phyloP scores from a whole-genome alignment of 2,888 invertebrate genomes.

The Celastrina argiolus region DNA sequence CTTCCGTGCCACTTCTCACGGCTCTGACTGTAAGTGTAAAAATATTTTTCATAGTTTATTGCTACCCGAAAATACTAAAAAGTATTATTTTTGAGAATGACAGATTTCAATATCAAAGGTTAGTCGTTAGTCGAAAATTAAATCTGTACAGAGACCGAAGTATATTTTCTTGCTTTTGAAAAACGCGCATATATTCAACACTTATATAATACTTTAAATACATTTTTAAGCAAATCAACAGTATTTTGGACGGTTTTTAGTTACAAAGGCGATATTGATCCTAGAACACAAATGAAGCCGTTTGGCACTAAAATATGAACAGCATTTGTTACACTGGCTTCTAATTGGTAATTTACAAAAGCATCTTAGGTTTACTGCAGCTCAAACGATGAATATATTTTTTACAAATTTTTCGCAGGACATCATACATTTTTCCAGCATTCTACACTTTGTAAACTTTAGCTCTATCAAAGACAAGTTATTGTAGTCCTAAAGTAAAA shows the following conservation, averaged over 20 bases:
- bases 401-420: not conserved
- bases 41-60: too few species aligned
- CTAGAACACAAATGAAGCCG: constrained; percentile 21
- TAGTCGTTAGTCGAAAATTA: not conserved
- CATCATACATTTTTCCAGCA: not conserved
- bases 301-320: constrained; percentile 17
- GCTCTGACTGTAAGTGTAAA: too few species aligned
- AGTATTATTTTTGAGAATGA: not conserved
- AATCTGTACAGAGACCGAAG: not conserved
- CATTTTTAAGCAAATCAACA: constrained; percentile 46
- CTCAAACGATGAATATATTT: not conserved
- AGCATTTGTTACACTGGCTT: constrained; percentile 8
- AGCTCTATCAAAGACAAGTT: too few species aligned
- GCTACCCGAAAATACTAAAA: too few species aligned
- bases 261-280: constrained; percentile 38
- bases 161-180: not conserved
- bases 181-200: not conserved
- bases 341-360: constrained; percentile 17
- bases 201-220: not conserved
- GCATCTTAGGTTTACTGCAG: not conserved
- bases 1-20: too few species aligned
- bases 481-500: not conserved
- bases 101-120: not conserved
- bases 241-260: constrained; percentile 52
- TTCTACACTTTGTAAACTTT: too few species aligned